phyloP scores from a whole-genome alignment of 1,140 invertebrate species.

The Phthorimaea operculella region DNA sequence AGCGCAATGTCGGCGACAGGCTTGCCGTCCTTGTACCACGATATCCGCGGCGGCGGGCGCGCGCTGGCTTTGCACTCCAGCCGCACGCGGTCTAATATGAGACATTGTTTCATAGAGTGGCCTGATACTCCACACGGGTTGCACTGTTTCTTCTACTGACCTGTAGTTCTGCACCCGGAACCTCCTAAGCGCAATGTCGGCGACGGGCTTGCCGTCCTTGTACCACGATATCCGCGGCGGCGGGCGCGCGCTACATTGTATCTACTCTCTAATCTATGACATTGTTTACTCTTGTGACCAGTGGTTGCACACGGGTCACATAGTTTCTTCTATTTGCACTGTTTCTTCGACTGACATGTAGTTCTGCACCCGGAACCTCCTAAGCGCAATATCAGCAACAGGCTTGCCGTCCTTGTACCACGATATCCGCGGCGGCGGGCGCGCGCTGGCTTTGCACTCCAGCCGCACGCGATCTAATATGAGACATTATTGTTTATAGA shows the following conservation, averaged over 20 bases:
- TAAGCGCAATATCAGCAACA: conserved; percentile 68
- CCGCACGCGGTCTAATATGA: conserved; percentile 71
- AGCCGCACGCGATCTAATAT: conserved; percentile 73
- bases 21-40: conserved; percentile 79
- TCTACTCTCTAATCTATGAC: conserved; percentile 71
- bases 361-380: conserved; percentile 61
- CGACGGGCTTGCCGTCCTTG: conserved; percentile 75
- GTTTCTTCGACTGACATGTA: conserved; percentile 40
- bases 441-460: conserved; percentile 75
- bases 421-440: conserved; percentile 75
- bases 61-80: conserved; percentile 76
- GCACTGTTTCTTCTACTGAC: too few species aligned
- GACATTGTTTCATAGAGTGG: too few species aligned
- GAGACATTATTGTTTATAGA: too few species aligned
- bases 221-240: conserved; percentile 79
- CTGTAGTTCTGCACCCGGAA: conserved; percentile 63
- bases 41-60: conserved; percentile 75
- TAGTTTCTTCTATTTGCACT: too few species aligned
- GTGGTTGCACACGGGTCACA: too few species aligned
- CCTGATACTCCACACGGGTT: too few species aligned
- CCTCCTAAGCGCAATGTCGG: conserved; percentile 66
- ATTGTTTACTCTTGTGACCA: too few species aligned
- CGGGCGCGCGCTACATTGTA: conserved; percentile 75
- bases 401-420: conserved; percentile 80
- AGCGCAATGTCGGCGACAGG: conserved; percentile 70